Evolutionary conservation across 2,888 invertebrate genomes (phyloP), one percentile per base, ranked within the genome.

Genomic region (Phaonia tiefii): DNA sequence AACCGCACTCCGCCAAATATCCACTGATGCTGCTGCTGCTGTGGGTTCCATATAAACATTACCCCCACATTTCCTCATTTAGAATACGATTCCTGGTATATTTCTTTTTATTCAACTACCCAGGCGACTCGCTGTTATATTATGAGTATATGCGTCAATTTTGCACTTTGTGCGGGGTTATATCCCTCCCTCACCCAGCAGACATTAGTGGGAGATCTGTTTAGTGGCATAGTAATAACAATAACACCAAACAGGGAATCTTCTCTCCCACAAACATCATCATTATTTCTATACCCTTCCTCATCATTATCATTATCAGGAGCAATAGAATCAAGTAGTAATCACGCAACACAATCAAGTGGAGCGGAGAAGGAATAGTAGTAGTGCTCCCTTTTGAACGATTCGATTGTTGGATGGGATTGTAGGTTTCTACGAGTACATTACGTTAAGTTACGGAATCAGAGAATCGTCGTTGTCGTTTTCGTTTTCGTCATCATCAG

Each of bases 191-290:
- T 31, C 4, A n/a, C n/a, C n/a, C n/a, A 31, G 31, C 25, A 54
- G 22, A 49, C 49, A 66, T 75, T 70, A 70, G 80, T 60, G 70
- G 80, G 80, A 74, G 80, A 80, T 69, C 69, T 77, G 70, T 74
- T 80, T 74, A 65, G 65, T 74, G 15, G 51, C 71, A 67, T 39
- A 22, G 26, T 22, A 17, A 72, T 13, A 49, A 49, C 25, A 51
- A 46, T 13, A 67, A 37, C 60, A 39, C 31, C 73, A 65, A 13
- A 7, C 54, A 44, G 46, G 49, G 42, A 26, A 42, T 51, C 15
- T 15, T 42, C 42, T 42, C 42, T 42, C 25, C 5, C 26, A 54
- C 67, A 49, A 72, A 80, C 26, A 17, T 60, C 63, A 39, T 17
- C 54, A 25, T 13, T 25, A 46, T n/a, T n/a, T n/a, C n/a, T n/a